Evolutionary conservation across 2,888 invertebrate species (phyloP), one percentile per base, ranked within the genome.

Genomic region (Thera britannica): DNA sequence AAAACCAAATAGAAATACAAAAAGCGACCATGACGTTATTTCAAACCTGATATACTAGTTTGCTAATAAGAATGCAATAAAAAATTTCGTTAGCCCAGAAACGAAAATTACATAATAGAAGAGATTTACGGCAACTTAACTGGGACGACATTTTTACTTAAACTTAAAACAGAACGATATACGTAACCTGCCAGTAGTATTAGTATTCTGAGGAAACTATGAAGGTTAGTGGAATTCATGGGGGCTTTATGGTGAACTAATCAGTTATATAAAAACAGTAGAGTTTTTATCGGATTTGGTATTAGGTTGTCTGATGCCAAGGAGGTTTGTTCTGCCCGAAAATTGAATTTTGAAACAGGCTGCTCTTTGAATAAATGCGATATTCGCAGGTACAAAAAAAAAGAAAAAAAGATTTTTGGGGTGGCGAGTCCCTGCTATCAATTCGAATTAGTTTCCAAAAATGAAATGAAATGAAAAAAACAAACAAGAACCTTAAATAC

Each of bases 51-150:
- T 52, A 57, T 65, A 68, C 71, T 62, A 49, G 68, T 72, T 72
- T 75, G 72, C 62, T 57, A 72, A 72, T 71, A 11, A 64, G 55
- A 68, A 65, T 71, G 71, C 67, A 66, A 72, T 67, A 71, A 71
- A 68, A 72, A 62, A 73, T 71, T 71, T 72, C 66, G 62, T 75
- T 73, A 67, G 59, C 73, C 73, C 51, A 73, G 72, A 71, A 68
- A 61, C 46, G 8, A 49, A 48, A 35, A 36, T 73, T 72, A 65
- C 68, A 64, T 46, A 46, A 46, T 23, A 68, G 62, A 66, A 49
- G 44, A 68, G 67, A 72, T 75, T 73, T 72, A 73, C 65, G 61
- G 66, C 48, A 2, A n/a, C 11, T 64, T 60, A 68, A 62, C 62
- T 75, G 46, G 73, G 67, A 67, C 75, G 58, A 63, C 67, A 71